phyloP scores from a whole-genome alignment of 2,113 vertebrate genomes.

The Macrotus californicus region DNA sequence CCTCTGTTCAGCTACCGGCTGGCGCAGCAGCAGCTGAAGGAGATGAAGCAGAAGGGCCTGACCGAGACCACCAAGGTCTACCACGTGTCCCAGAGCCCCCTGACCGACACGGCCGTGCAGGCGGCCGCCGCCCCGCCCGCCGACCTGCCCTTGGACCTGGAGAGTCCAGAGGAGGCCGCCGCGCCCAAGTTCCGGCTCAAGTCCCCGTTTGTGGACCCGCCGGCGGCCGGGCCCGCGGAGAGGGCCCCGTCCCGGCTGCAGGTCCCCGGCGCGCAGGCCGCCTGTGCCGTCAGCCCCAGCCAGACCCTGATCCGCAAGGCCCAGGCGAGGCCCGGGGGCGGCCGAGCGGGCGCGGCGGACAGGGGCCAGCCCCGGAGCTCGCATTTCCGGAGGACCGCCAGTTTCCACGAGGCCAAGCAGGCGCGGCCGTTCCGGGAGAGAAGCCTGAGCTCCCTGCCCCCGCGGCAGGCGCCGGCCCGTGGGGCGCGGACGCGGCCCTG shows the following conservation, averaged over 20 bases:
- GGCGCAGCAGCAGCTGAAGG: constrained; percentile 96
- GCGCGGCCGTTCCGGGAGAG: constrained; percentile 89
- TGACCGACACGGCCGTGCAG: constrained; percentile 87
- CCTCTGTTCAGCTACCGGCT: constrained; percentile 95
- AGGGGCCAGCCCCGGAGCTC: constrained; percentile 80
- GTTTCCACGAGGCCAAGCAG: constrained; percentile 90
- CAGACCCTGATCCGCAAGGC: constrained; percentile 76
- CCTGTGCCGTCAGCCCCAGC: constrained; percentile 71
- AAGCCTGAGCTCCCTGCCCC: constrained; percentile 88
- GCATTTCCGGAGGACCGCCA: constrained; percentile 91
- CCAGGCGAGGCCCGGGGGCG: constrained; percentile 81
- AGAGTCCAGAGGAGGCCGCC: constrained; percentile 78
- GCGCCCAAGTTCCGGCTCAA: constrained; percentile 82
- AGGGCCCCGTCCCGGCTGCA: constrained; percentile 81
- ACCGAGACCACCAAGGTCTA: constrained; percentile 94
- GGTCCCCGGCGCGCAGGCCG: constrained; percentile 50
- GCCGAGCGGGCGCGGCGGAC: constrained; percentile 85
- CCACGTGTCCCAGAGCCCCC: constrained; percentile 93
- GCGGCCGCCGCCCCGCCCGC: constrained; percentile 73
- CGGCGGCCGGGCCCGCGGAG: constrained; percentile 59
- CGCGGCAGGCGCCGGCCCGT: constrained; percentile 82
- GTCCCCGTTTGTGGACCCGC: constrained; percentile 82
- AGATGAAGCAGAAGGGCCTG: constrained; percentile 96
- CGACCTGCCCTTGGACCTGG: constrained; percentile 63
- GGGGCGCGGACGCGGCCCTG: constrained; percentile 80